A percentile compares a stretch with the other conserved stretches of the same genome.
Conservation (phyloP, 2,888 invertebrate genomes). For the Morpho helenor region DNA sequence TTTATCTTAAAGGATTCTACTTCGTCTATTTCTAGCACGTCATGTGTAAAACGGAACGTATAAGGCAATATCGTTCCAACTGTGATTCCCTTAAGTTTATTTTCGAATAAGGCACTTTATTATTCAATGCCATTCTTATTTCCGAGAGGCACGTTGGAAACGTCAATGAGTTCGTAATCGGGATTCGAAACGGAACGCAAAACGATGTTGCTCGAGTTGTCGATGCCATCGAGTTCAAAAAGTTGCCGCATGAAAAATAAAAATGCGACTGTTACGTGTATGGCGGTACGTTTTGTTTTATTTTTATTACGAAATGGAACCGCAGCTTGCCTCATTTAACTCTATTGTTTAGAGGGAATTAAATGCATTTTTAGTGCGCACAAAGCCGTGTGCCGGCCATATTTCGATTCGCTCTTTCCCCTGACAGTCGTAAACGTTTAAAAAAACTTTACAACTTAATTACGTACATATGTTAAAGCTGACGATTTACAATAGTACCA, state of each 20-base stretch:
- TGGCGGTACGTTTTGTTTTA: constrained; percentile 31
- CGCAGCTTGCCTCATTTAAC: constrained; percentile 31
- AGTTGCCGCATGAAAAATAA: constrained; percentile 50
- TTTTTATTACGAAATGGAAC: constrained; percentile 31
- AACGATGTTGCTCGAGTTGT: constrained; percentile 49
- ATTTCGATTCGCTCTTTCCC: constrained; percentile 44
- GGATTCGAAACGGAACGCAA: constrained; percentile 55
- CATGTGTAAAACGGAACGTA: constrained; percentile 36
- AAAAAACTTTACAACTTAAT: constrained; percentile 71
- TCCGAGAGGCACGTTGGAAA: constrained; percentile 42
- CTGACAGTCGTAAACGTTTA: constrained; percentile 56
- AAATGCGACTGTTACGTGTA: constrained; percentile 36
- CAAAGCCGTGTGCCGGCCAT: constrained; percentile 39
- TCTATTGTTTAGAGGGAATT: constrained; percentile 49
- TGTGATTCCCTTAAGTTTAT: constrained; percentile 34
- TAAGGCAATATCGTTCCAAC: constrained; percentile 44
- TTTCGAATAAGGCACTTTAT: constrained; percentile 29
- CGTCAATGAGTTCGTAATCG: constrained; percentile 49
- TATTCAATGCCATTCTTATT: constrained; percentile 40
- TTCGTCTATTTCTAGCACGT: constrained; percentile 50
- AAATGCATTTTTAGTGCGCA: constrained; percentile 39
- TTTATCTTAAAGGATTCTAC: constrained; percentile 55
- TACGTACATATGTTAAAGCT: constrained; percentile 71
- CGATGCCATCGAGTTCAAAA: constrained; percentile 45
- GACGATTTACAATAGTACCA: constrained; percentile 69